These are phyloP conservation scores for Achatina immaculata DNA, from an alignment of 1,140 invertebrate genomes.

Conservation along the genomic window DNA sequence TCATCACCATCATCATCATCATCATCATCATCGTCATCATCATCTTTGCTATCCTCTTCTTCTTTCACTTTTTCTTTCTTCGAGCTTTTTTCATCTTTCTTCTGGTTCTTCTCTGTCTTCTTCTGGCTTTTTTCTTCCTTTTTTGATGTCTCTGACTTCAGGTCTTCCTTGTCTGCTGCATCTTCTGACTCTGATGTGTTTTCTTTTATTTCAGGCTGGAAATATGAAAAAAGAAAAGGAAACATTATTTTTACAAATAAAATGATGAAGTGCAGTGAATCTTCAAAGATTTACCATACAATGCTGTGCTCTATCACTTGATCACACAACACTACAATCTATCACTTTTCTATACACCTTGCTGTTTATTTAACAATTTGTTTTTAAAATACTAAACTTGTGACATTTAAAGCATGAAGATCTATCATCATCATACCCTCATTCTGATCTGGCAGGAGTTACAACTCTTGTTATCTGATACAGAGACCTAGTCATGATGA, in stretches of 20 bases:
- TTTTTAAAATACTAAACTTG: too few relatives aligned
- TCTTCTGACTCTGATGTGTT: background rate
- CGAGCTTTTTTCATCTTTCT: constrained; percentile 30
- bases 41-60: constrained; percentile 38
- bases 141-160: constrained; percentile 32
- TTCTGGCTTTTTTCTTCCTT: constrained; percentile 34
- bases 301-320: too few relatives aligned
- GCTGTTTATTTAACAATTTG: too few relatives aligned
- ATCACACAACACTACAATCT: too few relatives aligned
- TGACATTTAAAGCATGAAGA: too few relatives aligned
- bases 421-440: too few relatives aligned
- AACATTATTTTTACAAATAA: background rate
- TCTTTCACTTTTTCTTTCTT: constrained; percentile 34
- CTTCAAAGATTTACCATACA: too few relatives aligned
- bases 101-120: constrained; percentile 8
- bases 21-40: constrained; percentile 39
- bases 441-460: too few relatives aligned
- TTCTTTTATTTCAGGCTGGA: background rate
- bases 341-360: too few relatives aligned
- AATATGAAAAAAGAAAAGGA: background rate
- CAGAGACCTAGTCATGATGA: too few relatives aligned
- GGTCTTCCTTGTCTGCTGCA: background rate
- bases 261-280: too few relatives aligned
- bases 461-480: too few relatives aligned
- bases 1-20: constrained; percentile 40